These are phyloP conservation scores for Monopterus albus DNA, from an alignment of 2,113 vertebrate genomes.

Conservation along the genomic window DNA sequence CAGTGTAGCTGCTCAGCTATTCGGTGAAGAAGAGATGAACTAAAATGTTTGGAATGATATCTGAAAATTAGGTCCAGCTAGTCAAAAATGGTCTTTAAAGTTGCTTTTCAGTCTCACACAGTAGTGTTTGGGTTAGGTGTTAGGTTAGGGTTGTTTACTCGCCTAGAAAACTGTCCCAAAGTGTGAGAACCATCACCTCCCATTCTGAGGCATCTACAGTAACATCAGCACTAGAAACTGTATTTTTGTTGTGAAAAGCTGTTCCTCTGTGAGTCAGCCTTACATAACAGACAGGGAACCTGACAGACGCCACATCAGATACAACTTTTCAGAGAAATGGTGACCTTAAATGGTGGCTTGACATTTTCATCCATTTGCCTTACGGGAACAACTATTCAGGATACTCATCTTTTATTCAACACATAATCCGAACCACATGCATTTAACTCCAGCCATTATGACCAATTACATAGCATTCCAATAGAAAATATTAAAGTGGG, in stretches of 20 bases:
- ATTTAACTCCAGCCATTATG: constrained; percentile 32
- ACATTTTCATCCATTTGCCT: constrained; percentile 50
- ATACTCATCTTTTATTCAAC: constrained; percentile 56
- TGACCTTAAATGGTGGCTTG: constrained; percentile 47
- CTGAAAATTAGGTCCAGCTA: no score
- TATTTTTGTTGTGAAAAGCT: neutral
- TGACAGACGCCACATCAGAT: constrained; percentile 6
- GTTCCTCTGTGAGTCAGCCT: neutral
- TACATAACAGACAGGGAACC: neutral
- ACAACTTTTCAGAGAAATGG: neutral
- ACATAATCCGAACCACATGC: neutral
- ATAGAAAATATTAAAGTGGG: neutral
- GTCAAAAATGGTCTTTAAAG: no score
- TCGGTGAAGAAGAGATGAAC: no score
- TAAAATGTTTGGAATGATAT: no score
- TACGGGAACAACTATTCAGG: constrained; percentile 32
- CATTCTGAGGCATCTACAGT: neutral
- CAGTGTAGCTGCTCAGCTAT: no score
- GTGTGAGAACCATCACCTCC: neutral
- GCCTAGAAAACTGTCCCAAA: no score
- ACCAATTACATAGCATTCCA: neutral
- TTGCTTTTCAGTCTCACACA: no score
- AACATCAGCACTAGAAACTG: neutral
- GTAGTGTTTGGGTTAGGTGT: no score
- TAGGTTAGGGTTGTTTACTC: no score